A percentile compares a stretch with the other conserved stretches of the same genome.
These are phyloP conservation scores for Cheilosia variabilis DNA, from an alignment of 2,888 invertebrate species.

Conservation along the genomic window DNA sequence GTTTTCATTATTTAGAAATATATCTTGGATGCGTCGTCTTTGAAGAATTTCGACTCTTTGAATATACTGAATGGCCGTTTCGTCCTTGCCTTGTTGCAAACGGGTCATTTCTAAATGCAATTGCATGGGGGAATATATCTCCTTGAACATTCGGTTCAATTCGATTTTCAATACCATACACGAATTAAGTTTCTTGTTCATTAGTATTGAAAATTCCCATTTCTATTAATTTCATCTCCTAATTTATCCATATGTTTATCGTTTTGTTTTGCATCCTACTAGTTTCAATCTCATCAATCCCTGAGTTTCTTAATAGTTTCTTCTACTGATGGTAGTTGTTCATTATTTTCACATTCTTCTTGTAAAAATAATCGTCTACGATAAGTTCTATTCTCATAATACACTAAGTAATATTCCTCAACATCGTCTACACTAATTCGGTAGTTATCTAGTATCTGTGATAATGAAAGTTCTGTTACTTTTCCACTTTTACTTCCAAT, in stretches of 20 bases:
- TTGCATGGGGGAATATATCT: constrained; percentile 31
- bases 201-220: background rate
- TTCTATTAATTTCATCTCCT: too few relatives aligned
- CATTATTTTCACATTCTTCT: constrained; percentile 2
- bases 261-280: background rate
- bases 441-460: constrained; percentile 1
- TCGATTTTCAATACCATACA: background rate
- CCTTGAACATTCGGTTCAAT: background rate
- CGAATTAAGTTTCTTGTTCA: constrained; percentile 7
- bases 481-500: background rate
- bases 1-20: constrained; percentile 21
- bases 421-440: background rate
- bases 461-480: background rate
- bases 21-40: constrained; percentile 25
- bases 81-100: constrained; percentile 11
- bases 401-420: constrained; percentile 2
- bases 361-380: background rate
- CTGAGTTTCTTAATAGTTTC: background rate
- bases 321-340: constrained; percentile 2
- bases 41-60: constrained; percentile 25
- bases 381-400: background rate
- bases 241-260: background rate
- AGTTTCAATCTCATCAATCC: background rate
- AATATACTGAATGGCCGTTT: constrained; percentile 29
- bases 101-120: constrained; percentile 40